Base-by-base conservation (phyloP, 2,888 invertebrate genomes). In the Julus scandinavius region DNA sequence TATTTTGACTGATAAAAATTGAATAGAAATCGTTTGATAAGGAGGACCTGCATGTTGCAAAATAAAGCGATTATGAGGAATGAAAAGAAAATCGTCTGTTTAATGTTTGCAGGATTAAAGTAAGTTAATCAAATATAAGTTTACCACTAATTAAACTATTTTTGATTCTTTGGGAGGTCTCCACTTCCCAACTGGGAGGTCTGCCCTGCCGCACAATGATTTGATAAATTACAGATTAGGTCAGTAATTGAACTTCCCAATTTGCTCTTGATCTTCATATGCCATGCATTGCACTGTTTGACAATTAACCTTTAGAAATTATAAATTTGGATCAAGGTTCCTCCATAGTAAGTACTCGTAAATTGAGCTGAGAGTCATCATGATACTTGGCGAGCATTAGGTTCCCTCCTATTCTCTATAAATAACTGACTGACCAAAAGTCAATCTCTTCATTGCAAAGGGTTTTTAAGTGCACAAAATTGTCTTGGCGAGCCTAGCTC, bases 291-390 rank as follows among this genome's bases (percentile, higher is more conserved):
- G 80, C 80, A 40, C 38, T 38, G 11, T 0, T 80, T 38, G 80
- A 40, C 29, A 80, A 80, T 80, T 80, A 80, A 80, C 80, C 80
- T 80, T 80, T 80, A 38, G 72, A 80, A 38, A 80, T 80, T 13
- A 15, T 80, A 80, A 29, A 80, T 80, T 80, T 38, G 38, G 38
- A 38, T 80, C 80, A 80, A 80, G 80, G 80, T 13, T 29, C 38
- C 38, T 80, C 13, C 29, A 11, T 72, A 72, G 63, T 72, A 72
- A 11, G 4, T 15, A 45, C 72, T 72, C 11, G 38, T 38, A 80
- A 80, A 38, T 80, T 80, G 80, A 80, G 38, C 80, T 38, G 38
- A 80, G 29, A 80, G 80, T 2, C 13, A 80, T 29, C 38, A 38
- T 80, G 80, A 80, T 17, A 11, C 11, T 38, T 38, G 13, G 13